Conservation (phyloP, 2,113 vertebrate species). For the Trematocara macrostoma region DNA sequence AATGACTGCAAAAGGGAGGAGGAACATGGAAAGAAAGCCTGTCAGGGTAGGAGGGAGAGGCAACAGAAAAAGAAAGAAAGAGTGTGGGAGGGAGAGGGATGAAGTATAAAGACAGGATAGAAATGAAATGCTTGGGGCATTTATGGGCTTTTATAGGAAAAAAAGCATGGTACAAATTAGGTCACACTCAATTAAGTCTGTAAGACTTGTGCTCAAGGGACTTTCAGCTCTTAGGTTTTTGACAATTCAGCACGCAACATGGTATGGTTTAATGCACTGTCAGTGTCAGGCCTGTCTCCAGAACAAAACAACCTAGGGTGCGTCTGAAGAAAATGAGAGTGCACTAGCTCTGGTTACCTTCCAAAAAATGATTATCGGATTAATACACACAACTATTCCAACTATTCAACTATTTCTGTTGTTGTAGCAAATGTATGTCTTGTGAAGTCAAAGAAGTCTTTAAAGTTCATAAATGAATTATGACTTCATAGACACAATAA, state of each 20-base stretch:
- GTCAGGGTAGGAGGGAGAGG: conserved; percentile 28
- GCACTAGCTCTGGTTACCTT: background rate
- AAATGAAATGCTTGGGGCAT: conserved; percentile 63
- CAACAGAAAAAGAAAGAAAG: conserved; percentile 2
- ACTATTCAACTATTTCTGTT: background rate
- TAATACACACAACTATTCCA: background rate
- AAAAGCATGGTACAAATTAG: conserved; percentile 69
- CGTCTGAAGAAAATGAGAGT: background rate
- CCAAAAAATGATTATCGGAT: background rate
- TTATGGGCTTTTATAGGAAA: conserved; percentile 61
- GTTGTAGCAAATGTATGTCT: background rate
- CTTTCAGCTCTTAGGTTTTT: conserved; percentile 61
- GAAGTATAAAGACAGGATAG: conserved; percentile 51
- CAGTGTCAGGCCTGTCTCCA: background rate
- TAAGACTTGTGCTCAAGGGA: conserved; percentile 60
- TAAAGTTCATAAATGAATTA: background rate
- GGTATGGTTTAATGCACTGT: conserved; percentile 45
- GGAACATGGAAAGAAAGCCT: conserved; percentile 23
- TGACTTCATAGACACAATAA: background rate
- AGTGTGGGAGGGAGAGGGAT: conserved; percentile 33
- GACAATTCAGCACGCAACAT: conserved; percentile 46
- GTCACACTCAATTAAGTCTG: conserved; percentile 70
- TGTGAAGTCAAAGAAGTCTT: background rate
- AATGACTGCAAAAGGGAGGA: conserved; percentile 12
- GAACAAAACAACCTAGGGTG: background rate